Evolutionary conservation across 2,113 vertebrate genomes (phyloP).

Genomic region (Phalacrocorax pelagicus): DNA sequence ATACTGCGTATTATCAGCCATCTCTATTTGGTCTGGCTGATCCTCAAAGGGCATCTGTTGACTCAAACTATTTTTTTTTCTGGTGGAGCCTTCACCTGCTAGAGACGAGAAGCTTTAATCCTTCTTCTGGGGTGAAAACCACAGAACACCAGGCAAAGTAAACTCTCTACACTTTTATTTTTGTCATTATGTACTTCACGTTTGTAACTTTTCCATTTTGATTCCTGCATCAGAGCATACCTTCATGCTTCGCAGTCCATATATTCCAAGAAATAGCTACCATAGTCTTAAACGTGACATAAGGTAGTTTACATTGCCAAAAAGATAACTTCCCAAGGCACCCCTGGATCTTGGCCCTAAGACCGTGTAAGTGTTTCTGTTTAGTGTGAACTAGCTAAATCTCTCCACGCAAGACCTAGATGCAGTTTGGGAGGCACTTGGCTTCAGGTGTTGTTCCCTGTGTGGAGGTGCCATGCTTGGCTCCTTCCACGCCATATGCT

Average conservation of each 20-base stretch:
- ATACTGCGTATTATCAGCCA: slow-evolving; percentile 10
- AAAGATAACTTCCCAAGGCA: not conserved
- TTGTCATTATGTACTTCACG: not conserved
- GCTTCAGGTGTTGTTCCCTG: not conserved
- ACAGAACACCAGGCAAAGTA: not conserved
- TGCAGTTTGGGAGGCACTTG: not conserved
- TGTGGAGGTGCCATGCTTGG: not conserved
- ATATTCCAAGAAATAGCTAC: not conserved
- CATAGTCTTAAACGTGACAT: not conserved
- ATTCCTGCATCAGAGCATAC: not conserved
- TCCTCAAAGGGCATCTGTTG: slow-evolving; percentile 33
- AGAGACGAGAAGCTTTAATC: not conserved
- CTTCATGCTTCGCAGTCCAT: not conserved
- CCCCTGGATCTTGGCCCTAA: not conserved
- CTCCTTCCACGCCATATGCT: fast-evolving
- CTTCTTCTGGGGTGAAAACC: not conserved
- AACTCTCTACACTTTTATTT: not conserved
- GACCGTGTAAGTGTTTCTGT: not conserved
- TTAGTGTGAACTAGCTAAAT: not conserved
- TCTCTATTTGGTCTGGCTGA: slow-evolving; percentile 50
- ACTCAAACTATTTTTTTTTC: slow-evolving; percentile 8
- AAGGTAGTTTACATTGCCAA: not conserved
- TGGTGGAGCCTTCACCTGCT: not conserved
- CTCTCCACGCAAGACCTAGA: not conserved
- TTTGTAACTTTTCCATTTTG: not conserved